Evolutionary conservation across 2,113 vertebrate genomes (phyloP), one percentile per base, ranked within the genome.

Genomic region (Cheirogaleus medius): DNA sequence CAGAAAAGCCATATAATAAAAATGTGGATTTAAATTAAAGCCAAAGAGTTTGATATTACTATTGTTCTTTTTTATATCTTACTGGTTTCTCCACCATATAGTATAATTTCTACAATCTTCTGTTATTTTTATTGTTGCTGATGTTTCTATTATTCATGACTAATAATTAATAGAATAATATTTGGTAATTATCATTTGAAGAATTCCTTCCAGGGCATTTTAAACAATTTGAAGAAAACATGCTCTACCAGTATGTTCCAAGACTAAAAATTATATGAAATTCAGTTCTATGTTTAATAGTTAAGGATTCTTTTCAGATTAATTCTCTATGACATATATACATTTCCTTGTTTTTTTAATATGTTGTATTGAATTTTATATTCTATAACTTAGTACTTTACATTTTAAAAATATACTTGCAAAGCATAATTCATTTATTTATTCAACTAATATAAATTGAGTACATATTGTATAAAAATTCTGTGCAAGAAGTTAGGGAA

Each of bases 31-130:
- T 63, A 84, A 83, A 42, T 89, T 76, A 39, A 82, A 95, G 49
- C 89, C 83, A 91, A 82, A 91, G 54, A 85, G 11, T 86, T 93
- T 87, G 44, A 77, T 76, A 83, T 68, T 52, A 56, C 12, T 81
- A 54, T 21, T 93, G 1, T 77, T 84, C 2, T 56, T 64, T 71
- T 64, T 54, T 77, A 60, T 20, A 17, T 68, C 13, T 66, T 81
- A 39, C 3, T 94, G 10, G 3, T 56, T 92, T 92, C 23, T 83
- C 34, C 8, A 69, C 11, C 52, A 3, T 37, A 18, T 37, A 9
- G 68, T 37, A 32, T 88, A 47, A 90, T 90, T 96, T 54, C 66
- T 74, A 47, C 3, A 83, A 4, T 76, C 29, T 84, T 69, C n/a
- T 90, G 20, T 91, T 95, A 60, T 56, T 87, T 90, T 90, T 64